Conservation (phyloP, 1,140 invertebrate species). For the Ganaspis sp. region DNA sequence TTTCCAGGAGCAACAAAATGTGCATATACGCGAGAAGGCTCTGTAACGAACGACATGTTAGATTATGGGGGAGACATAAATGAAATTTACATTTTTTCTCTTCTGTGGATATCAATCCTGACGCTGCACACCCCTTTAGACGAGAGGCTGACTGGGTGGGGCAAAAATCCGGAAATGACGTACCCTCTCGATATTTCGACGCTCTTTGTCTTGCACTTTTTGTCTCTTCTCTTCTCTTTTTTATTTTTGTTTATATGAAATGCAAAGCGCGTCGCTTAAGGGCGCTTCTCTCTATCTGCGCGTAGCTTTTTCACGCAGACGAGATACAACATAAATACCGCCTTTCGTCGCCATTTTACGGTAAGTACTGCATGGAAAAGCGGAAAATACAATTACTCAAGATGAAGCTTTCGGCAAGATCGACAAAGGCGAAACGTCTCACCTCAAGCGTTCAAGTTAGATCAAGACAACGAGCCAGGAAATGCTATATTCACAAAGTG, state of each 20-base stretch:
- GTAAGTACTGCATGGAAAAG: neutral
- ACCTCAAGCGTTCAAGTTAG: constrained; percentile 5
- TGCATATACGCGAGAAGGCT: neutral
- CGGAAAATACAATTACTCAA: constrained; percentile 19
- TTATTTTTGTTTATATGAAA: constrained; percentile 18
- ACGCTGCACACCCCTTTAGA: constrained; percentile 32
- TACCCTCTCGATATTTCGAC: constrained; percentile 5
- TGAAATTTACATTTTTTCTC: constrained; percentile 66
- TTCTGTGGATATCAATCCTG: constrained; percentile 56
- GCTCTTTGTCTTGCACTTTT: neutral
- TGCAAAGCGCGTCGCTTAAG: constrained; percentile 13
- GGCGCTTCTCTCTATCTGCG: neutral
- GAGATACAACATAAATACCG: constrained; percentile 13
- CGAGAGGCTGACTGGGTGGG: neutral
- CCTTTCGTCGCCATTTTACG: constrained; percentile 3
- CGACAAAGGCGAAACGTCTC: constrained; percentile 4
- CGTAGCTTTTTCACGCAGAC: constrained; percentile 2
- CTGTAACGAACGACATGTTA: constrained; percentile 54
- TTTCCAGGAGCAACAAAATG: constrained; percentile 18
- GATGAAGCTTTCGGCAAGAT: constrained; percentile 11
- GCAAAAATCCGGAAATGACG: constrained; percentile 40
- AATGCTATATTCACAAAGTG: neutral
- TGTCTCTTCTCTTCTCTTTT: neutral
- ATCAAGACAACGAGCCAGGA: neutral
- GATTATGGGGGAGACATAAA: constrained; percentile 59